These are phyloP conservation scores for Ceratina japonica DNA, from an alignment of 1,140 invertebrate genomes.

Conservation along the genomic window DNA sequence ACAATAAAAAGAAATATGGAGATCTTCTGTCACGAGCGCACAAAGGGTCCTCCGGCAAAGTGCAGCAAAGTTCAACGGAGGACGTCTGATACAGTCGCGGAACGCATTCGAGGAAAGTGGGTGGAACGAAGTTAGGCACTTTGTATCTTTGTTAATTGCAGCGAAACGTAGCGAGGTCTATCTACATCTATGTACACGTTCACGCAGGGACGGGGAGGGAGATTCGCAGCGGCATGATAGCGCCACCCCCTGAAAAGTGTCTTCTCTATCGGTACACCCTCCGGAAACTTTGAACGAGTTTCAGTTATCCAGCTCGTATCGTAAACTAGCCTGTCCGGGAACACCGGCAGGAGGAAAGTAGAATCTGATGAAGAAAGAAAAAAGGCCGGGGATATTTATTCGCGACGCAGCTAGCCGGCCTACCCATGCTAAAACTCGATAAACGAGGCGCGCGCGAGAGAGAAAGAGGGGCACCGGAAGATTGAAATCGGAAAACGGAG, in stretches of 20 bases:
- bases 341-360: not conserved
- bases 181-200: not conserved
- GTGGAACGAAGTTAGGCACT: not conserved
- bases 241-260: conserved; percentile 15
- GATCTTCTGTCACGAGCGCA: not conserved
- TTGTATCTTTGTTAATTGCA: conserved; percentile 31
- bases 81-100: not conserved
- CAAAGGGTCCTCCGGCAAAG: not conserved
- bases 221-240: not conserved
- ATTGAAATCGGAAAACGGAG: not conserved
- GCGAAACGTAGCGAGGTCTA: too few relatives aligned
- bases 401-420: not conserved
- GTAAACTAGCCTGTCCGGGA: conserved; percentile 12
- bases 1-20: too few relatives aligned
- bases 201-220: not conserved
- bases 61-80: not conserved
- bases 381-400: conserved; percentile 16
- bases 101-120: not conserved
- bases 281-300: conserved; percentile 35
- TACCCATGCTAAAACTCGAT: conserved; percentile 9
- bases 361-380: not conserved
- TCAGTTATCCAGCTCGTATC: conserved; percentile 20
- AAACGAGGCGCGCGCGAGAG: not conserved
- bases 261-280: conserved; percentile 13
- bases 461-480: too few relatives aligned